Evolutionary conservation across 2,888 invertebrate genomes (phyloP).

Genomic region (Eilema griseolum): DNA sequence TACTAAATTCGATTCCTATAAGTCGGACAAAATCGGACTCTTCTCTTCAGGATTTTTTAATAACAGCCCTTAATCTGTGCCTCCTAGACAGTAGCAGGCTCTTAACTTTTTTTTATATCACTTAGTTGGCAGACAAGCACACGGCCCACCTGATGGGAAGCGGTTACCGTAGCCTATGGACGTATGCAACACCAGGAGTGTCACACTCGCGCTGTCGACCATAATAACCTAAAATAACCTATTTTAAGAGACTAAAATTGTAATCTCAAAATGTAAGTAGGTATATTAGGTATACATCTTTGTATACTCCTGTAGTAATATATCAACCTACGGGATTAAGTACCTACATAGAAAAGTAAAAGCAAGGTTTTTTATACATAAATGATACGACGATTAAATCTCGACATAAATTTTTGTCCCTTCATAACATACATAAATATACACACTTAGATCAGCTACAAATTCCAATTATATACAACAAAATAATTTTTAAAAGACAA

Average conservation of each 20-base stretch:
- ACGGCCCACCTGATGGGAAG: no score
- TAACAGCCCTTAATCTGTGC: not conserved
- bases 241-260: not conserved
- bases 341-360: not conserved
- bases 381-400: not conserved
- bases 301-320: not conserved
- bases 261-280: not conserved
- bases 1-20: not conserved
- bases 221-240: no score
- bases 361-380: not conserved
- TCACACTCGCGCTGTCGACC: no score
- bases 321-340: not conserved
- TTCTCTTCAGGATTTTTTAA: not conserved
- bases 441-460: conserved; percentile 23
- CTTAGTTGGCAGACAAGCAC: no score
- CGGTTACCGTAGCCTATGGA: no score
- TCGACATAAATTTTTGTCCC: conserved; percentile 13
- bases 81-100: not conserved
- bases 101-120: no score
- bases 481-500: conserved; percentile 22
- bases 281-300: not conserved
- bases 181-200: no score
- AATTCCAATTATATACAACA: conserved; percentile 22
- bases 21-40: not conserved
- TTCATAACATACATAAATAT: conserved; percentile 15